A percentile compares a stretch with the other conserved stretches of the same genome.
phyloP scores from a whole-genome alignment of 1,140 invertebrate species.

The Rhyzopertha dominica region DNA sequence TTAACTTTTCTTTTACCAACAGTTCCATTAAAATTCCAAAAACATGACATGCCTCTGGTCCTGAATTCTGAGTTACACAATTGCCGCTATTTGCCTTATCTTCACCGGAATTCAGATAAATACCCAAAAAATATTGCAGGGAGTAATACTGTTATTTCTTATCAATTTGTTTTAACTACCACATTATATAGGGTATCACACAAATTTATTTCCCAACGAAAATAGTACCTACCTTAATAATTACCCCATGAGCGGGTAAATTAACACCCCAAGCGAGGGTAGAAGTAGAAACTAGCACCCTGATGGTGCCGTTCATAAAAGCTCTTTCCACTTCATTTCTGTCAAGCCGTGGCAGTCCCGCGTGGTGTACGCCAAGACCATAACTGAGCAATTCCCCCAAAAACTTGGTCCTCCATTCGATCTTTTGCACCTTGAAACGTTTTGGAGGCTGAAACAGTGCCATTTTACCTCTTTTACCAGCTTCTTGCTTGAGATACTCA shows the following conservation, averaged over 20 bases:
- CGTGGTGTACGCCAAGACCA: constrained; percentile 95
- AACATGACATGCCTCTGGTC: no score
- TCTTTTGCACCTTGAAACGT: constrained; percentile 54
- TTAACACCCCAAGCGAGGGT: constrained; percentile 99
- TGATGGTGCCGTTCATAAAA: constrained; percentile 83
- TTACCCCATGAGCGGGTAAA: constrained; percentile 94
- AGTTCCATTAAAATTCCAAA: no score
- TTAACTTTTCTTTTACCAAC: no score
- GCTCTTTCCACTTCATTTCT: constrained; percentile 76
- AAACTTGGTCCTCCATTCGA: constrained; percentile 41
- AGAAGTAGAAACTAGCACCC: constrained; percentile 94
- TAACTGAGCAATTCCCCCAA: constrained; percentile 76
- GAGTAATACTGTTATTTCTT: no score
- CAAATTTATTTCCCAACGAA: background rate
- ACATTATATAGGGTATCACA: no score
- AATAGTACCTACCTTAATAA: constrained; percentile 71
- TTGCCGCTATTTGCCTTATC: no score
- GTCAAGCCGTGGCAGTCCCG: constrained; percentile 84
- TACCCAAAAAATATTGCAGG: no score
- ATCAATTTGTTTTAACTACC: background rate
- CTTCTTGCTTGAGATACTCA: constrained; percentile 29
- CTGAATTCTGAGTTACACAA: no score
- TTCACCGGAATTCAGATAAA: no score
- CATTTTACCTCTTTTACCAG: constrained; percentile 62
- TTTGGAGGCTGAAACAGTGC: constrained; percentile 65